Base-by-base conservation (phyloP, 2,113 vertebrate genomes). In the Sula dactylatra region DNA sequence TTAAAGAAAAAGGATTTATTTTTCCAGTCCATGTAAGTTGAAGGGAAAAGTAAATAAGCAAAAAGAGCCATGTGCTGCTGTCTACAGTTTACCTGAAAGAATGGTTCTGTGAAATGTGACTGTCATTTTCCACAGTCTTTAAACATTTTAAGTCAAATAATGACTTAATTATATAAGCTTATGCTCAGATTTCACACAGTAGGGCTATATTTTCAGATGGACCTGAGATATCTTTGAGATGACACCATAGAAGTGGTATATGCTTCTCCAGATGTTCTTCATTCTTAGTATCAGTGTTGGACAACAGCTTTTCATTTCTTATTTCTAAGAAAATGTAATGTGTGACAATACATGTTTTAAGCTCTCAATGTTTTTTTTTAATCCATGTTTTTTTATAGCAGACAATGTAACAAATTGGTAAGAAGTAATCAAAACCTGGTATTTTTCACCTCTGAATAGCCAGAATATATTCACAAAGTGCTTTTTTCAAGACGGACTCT, bases 201-300 rank as follows among this genome's bases (percentile, higher is more conserved):
- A 34, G 42, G 17, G 7, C 8, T 59, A 3, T 40, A 49, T 26
- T 85, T 92, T 72, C 29, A 64, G 32, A 58, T 24, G 16, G 44
- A 52, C 17, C 44, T 8, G 18, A 67, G 20, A n/a, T 61, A 44
- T 19, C 16, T 80, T 86, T 74, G 22, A 52, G 22, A n/a, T 34
- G 45, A 44, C 8, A 44, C 18, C 24, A 36, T 0, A 26, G 27
- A 74, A 38, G 7, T 32, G 2, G 2, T 40, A 32, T 11, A 20
- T 0, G 1, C 4, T 73, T 78, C 27, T 85, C 38, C 44, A 88
- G 20, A 25, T 1, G 7, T 49, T 55, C 62, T 87, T 81, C 25
- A 54, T 81, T 77, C 12, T 64, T 65, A 42, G 24, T 61, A 61
- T 3, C 2, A 73, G 22, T 69, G 5, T n/a, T 64, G 25, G 20